Evolutionary conservation across 2,888 invertebrate genomes (phyloP).

Genomic region (Encarsia formosa): DNA sequence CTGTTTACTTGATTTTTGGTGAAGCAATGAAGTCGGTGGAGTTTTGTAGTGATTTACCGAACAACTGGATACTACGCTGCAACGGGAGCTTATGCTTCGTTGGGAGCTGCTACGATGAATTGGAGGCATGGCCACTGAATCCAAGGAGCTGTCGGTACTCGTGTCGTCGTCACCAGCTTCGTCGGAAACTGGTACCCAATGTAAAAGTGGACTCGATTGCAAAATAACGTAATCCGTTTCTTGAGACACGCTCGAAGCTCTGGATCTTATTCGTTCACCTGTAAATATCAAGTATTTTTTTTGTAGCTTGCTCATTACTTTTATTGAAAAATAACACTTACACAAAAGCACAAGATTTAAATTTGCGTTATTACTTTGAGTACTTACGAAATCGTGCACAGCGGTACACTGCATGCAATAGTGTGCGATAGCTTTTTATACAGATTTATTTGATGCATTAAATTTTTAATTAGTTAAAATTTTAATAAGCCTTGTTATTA

Average conservation of each 20-base stretch:
- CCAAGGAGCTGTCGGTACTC: slow-evolving; percentile 50
- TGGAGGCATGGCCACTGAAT: slow-evolving; percentile 32
- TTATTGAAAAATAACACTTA: too few relatives aligned
- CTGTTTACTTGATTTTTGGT: slow-evolving; percentile 5
- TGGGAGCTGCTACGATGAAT: slow-evolving; percentile 44
- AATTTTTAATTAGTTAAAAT: too few relatives aligned
- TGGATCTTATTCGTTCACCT: slow-evolving; percentile 45
- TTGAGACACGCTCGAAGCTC: slow-evolving; percentile 38
- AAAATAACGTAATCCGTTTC: slow-evolving; percentile 58
- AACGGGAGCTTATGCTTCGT: slow-evolving; percentile 42
- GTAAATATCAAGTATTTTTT: too few relatives aligned
- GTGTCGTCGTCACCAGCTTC: slow-evolving; percentile 45
- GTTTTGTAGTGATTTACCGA: slow-evolving; percentile 28
- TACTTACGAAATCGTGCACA: too few relatives aligned
- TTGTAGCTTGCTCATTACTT: too few relatives aligned
- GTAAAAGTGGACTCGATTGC: slow-evolving; percentile 55
- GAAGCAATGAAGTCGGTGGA: not conserved
- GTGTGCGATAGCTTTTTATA: too few relatives aligned
- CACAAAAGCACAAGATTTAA: too few relatives aligned
- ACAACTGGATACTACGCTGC: slow-evolving; percentile 38
- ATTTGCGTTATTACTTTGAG: too few relatives aligned
- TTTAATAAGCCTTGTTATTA: too few relatives aligned
- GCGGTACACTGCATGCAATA: too few relatives aligned
- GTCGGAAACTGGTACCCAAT: slow-evolving; percentile 55
- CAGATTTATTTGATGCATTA: too few relatives aligned